Evolutionary conservation across 1,140 invertebrate species (phyloP).

Genomic region (Hermetia illucens): DNA sequence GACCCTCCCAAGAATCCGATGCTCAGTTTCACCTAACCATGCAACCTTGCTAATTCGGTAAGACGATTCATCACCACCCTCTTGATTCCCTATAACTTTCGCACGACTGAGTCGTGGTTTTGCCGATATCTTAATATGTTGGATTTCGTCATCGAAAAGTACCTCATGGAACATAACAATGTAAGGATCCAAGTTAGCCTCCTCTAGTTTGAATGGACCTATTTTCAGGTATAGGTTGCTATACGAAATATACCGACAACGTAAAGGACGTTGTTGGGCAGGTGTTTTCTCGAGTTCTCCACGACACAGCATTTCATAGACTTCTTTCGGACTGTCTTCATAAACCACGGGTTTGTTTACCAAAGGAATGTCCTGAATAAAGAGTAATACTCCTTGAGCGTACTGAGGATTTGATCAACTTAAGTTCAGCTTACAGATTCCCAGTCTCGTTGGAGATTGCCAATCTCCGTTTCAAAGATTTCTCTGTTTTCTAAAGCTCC

Average conservation of each 20-base stretch:
- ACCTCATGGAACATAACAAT: slow-evolving; percentile 83
- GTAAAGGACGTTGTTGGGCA: slow-evolving; percentile 30
- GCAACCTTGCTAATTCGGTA: slow-evolving; percentile 97
- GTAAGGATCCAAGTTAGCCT: slow-evolving; percentile 67
- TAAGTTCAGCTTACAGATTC: too few relatives aligned
- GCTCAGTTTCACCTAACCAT: slow-evolving; percentile 78
- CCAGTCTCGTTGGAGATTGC: too few relatives aligned
- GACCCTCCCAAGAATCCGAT: slow-evolving; percentile 57
- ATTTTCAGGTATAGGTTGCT: slow-evolving; percentile 60
- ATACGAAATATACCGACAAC: slow-evolving; percentile 62
- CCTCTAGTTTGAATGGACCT: slow-evolving; percentile 83
- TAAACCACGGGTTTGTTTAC: too few relatives aligned
- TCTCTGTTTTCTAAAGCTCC: slow-evolving; percentile 64
- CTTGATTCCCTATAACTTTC: slow-evolving; percentile 72
- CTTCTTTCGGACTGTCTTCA: too few relatives aligned
- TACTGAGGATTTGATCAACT: too few relatives aligned
- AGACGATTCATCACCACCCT: slow-evolving; percentile 51
- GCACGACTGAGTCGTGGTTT: slow-evolving; percentile 55
- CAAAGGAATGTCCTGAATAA: too few relatives aligned
- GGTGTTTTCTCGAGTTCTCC: slow-evolving; percentile 47
- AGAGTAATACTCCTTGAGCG: too few relatives aligned
- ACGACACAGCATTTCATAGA: too few relatives aligned
- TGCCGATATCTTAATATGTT: slow-evolving; percentile 69
- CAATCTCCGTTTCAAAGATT: slow-evolving; percentile 60
- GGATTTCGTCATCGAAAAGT: slow-evolving; percentile 75